phyloP scores from a whole-genome alignment of 2,797 vertebrate species.

The Aldrovandia affinis region DNA sequence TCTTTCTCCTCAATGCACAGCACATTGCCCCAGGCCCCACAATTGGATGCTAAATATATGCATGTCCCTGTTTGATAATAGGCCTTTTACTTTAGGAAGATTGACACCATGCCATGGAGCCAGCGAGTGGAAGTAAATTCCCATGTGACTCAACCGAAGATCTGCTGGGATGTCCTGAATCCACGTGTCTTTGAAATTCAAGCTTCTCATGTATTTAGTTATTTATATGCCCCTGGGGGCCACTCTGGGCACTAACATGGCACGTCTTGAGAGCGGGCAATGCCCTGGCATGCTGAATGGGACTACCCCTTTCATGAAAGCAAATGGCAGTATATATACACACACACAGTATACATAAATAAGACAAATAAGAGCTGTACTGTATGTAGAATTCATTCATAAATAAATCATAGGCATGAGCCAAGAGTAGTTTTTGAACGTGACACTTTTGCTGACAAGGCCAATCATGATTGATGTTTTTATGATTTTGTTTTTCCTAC shows the following conservation, averaged over 20 bases:
- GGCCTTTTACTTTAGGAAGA: constrained; percentile 22
- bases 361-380: constrained; percentile 14
- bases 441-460: constrained; percentile 52
- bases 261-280: neutral
- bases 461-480: constrained; percentile 43
- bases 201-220: constrained; percentile 13
- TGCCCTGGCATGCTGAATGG: neutral
- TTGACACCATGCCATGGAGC: neutral
- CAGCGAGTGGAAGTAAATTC: constrained; percentile 4
- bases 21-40: neutral
- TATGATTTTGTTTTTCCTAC: constrained; percentile 16
- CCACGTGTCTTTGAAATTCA: constrained; percentile 44
- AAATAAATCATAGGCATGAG: constrained; percentile 50
- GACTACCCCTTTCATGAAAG: constrained; percentile 35
- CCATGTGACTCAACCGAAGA: constrained; percentile 21
- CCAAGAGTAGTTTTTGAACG: constrained; percentile 30
- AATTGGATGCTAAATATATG: constrained; percentile 8
- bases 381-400: constrained; percentile 45
- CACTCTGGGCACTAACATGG: constrained; percentile 23
- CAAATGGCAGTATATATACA: constrained; percentile 40
- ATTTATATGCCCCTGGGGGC: constrained; percentile 31
- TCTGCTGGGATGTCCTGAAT: constrained; percentile 45
- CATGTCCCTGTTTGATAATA: constrained; percentile 38
- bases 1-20: neutral
- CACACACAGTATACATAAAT: constrained; percentile 40